Evolutionary conservation across 2,888 invertebrate genomes (phyloP), one percentile per base, ranked within the genome.

Genomic region (Cheilosia soror): DNA sequence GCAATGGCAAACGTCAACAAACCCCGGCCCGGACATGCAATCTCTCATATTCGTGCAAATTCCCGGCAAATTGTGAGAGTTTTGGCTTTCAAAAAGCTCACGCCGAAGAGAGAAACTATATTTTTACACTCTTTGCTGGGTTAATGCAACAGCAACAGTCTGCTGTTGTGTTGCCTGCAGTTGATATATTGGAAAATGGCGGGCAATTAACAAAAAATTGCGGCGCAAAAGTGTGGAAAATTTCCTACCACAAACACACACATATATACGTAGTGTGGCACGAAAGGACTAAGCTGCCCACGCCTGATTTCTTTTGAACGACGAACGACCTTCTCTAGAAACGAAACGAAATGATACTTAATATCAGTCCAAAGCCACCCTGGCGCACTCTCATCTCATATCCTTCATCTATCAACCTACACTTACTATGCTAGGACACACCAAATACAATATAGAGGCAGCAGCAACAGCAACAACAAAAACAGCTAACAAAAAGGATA

Each of bases 1-100:
- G 81, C 85, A 85, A 85, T 85, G 85, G 72, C 85, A 85, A 85
- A 85, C 85, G 85, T 85, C 85, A 85, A 85, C 72, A 85, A 85
- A 85, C 85, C 80, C 81, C 68, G 78, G 71, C 65, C 31, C 47
- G 27, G 57, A 25, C 33, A 57, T 62, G 62, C 72, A 73, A 53
- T 25, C 15, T 37, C 51, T 33, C 60, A 4, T 13, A 58, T 63
- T 29, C 57, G n/a, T 60, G 7, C 33, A 20, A 25, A 47, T 55
- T 57, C 76, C 20, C 40, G 49, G 44, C 42, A 49, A 68, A 57
- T 20, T 49, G 44, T 40, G 60, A 51, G 42, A 60, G 47, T 63
- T 49, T 65, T 51, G 4, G 5, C 9, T 40, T 13, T 11, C 5
- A 1, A 72, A 85, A 85, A 85, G 85, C 85, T 85, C 58, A 6